phyloP scores from a whole-genome alignment of 2,113 vertebrate species.

The Syrmaticus mikado region DNA sequence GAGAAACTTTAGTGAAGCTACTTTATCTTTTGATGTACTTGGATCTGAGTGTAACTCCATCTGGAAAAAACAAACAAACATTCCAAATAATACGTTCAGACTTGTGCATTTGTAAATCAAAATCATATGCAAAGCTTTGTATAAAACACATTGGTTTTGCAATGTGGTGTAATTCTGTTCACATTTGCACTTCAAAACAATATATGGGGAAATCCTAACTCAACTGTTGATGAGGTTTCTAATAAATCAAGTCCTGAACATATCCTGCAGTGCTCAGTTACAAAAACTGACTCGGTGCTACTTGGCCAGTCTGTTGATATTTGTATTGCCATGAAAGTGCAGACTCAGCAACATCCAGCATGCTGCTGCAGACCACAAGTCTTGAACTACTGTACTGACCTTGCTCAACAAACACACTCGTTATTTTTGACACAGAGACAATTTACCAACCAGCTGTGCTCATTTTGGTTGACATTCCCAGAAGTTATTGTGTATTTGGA shows the following conservation, averaged over 20 bases:
- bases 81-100: constrained; percentile 47
- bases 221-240: background rate
- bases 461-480: constrained; percentile 53
- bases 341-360: background rate
- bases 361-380: background rate
- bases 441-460: constrained; percentile 41
- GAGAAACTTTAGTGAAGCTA: constrained; percentile 1
- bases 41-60: constrained; percentile 24
- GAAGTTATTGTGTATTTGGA: constrained; percentile 55
- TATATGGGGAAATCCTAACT: constrained; percentile 35
- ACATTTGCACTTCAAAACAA: constrained; percentile 62
- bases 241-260: constrained; percentile 1
- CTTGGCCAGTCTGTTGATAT: constrained; percentile 21
- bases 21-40: constrained; percentile 47
- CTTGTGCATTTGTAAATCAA: constrained; percentile 50
- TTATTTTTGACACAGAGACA: constrained; percentile 59
- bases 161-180: constrained; percentile 19
- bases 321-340: constrained; percentile 2
- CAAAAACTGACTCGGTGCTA: background rate
- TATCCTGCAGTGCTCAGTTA: background rate
- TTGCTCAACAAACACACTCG: constrained; percentile 21
- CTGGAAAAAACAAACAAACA: constrained; percentile 50
- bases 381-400: constrained; percentile 34
- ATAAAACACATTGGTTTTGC: constrained; percentile 27
- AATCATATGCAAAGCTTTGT: constrained; percentile 41